phyloP scores from a whole-genome alignment of 2,888 invertebrate genomes.

The Seira musarum region DNA sequence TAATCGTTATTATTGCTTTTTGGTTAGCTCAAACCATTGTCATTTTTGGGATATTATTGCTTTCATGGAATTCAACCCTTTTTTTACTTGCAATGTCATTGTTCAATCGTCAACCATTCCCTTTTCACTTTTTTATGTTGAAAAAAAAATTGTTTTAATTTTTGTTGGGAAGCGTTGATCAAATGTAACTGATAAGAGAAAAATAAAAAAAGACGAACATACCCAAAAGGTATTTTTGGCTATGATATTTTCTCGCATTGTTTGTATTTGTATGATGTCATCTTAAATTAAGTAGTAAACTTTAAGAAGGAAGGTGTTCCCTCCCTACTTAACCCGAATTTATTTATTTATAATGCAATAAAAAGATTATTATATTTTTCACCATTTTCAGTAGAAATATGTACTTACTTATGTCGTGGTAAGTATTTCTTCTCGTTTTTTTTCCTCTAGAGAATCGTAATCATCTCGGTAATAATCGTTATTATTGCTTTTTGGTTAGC shows the following conservation, averaged over 20 bases:
- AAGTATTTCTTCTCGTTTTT: background rate
- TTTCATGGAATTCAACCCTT: too few relatives aligned
- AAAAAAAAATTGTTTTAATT: too few relatives aligned
- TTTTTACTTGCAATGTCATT: too few relatives aligned
- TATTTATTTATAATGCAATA: constrained; percentile 49
- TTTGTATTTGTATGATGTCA: constrained; percentile 46
- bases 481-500: constrained; percentile 24
- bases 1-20: constrained; percentile 31
- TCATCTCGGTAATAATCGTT: constrained; percentile 28
- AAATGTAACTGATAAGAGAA: too few relatives aligned
- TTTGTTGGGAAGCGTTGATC: too few relatives aligned
- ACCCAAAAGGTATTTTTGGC: background rate
- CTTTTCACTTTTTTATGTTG: too few relatives aligned
- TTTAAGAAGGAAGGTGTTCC: constrained; percentile 15
- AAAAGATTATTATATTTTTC: constrained; percentile 46
- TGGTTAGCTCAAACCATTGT: constrained; percentile 26
- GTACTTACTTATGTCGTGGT: constrained; percentile 14
- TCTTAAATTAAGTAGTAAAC: constrained; percentile 41
- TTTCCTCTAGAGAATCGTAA: too few relatives aligned
- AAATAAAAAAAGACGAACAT: background rate
- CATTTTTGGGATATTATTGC: constrained; percentile 41
- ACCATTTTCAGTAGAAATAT: constrained; percentile 20
- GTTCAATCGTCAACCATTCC: too few relatives aligned
- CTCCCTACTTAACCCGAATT: constrained; percentile 46
- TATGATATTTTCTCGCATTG: too few relatives aligned